Conservation (phyloP, 2,888 invertebrate genomes). For the Pristionchus arcanus region DNA sequence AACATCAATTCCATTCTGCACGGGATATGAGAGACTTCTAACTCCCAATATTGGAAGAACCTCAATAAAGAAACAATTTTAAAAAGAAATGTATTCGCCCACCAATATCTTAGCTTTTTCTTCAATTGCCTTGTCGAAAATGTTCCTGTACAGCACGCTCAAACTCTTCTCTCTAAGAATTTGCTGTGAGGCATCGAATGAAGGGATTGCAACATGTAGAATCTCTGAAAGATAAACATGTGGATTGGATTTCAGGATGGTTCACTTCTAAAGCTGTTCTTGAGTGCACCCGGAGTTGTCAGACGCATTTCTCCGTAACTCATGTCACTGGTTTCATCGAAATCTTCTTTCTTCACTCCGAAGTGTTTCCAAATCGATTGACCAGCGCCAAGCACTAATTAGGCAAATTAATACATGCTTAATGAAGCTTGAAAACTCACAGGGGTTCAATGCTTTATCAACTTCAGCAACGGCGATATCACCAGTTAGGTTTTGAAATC, state of each 20-base stretch:
- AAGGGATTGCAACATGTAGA: neutral
- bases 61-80: neutral
- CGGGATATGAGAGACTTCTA: neutral
- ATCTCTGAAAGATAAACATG: no score
- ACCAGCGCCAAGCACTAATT: neutral
- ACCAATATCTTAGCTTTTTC: neutral
- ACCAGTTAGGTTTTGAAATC: neutral
- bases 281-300: neutral
- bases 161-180: neutral
- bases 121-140: neutral
- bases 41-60: neutral
- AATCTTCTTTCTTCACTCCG: neutral
- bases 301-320: no score
- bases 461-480: neutral
- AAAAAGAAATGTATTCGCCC: neutral
- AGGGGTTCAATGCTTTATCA: neutral
- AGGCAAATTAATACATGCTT: neutral
- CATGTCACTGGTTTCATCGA: neutral
- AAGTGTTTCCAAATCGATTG: neutral
- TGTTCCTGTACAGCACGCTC: neutral
- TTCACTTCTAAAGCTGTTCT: neutral
- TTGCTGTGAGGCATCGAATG: neutral
- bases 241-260: neutral
- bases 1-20: neutral
- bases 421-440: neutral